These are phyloP conservation scores for Eupithecia vulgata DNA, from an alignment of 2,888 invertebrate genomes.

Conservation along the genomic window DNA sequence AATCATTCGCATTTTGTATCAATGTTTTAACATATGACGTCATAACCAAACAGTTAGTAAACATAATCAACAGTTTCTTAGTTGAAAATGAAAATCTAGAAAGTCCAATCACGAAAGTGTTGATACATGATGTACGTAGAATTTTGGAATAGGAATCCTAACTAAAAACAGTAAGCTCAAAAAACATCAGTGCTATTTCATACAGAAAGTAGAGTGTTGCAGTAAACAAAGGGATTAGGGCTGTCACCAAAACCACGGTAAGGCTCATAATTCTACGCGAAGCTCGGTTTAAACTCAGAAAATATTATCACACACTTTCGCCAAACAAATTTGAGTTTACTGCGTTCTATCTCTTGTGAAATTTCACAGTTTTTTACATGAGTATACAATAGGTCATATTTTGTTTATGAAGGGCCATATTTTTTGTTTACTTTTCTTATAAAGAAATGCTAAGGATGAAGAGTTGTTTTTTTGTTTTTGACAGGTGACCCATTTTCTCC, in stretches of 20 bases:
- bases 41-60: not conserved
- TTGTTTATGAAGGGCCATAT: slow-evolving; percentile 18
- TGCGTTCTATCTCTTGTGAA: slow-evolving; percentile 31
- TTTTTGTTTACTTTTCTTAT: slow-evolving; percentile 9
- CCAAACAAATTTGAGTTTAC: slow-evolving; percentile 40
- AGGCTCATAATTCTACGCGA: slow-evolving; percentile 55
- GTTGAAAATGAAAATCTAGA: not conserved
- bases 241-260: slow-evolving; percentile 56
- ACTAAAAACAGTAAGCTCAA: not conserved
- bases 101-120: not conserved
- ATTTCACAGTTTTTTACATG: slow-evolving; percentile 34
- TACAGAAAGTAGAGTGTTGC: slow-evolving; percentile 23
- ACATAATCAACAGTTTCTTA: too few relatives aligned
- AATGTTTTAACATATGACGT: not conserved
- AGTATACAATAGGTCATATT: slow-evolving; percentile 18
- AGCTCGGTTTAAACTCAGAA: slow-evolving; percentile 44
- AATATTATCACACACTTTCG: slow-evolving; percentile 39
- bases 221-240: slow-evolving; percentile 61
- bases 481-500: not conserved
- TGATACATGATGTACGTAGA: not conserved
- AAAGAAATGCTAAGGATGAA: not conserved
- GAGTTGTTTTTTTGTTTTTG: not conserved
- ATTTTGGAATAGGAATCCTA: not conserved
- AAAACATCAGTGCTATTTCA: slow-evolving; percentile 2
- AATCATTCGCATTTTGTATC: not conserved